Evolutionary conservation across 2,113 vertebrate genomes (phyloP).

Genomic region (Gavialis gangeticus): DNA sequence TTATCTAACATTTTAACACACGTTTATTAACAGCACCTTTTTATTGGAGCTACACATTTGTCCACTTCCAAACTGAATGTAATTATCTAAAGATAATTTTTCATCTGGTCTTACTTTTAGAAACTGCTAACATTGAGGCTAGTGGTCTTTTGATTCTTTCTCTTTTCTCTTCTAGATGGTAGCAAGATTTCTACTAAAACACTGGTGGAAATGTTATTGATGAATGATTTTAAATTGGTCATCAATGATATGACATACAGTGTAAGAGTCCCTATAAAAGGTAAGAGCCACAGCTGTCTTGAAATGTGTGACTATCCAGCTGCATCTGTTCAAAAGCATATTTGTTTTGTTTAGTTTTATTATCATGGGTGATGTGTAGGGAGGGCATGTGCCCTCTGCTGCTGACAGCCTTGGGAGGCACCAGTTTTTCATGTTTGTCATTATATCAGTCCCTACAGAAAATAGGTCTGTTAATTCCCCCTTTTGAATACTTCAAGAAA

Average conservation of each 20-base stretch:
- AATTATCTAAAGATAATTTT: neutral
- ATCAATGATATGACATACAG: slow-evolving; percentile 83
- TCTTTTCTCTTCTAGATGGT: slow-evolving; percentile 82
- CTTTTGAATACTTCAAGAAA: neutral
- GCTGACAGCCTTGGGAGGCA: too few relatives aligned
- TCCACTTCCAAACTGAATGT: neutral
- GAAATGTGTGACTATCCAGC: neutral
- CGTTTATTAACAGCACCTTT: neutral
- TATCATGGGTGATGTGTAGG: too few relatives aligned
- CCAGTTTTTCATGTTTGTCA: too few relatives aligned
- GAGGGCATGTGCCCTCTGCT: too few relatives aligned
- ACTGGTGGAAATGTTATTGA: slow-evolving; percentile 85
- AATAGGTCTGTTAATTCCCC: neutral
- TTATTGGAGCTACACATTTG: neutral
- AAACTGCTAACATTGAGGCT: neutral
- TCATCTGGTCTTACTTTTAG: neutral
- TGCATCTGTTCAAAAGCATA: neutral
- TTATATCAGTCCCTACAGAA: neutral
- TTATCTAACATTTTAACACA: neutral
- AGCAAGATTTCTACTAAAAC: slow-evolving; percentile 82
- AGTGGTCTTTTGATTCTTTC: neutral
- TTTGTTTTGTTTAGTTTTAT: too few relatives aligned
- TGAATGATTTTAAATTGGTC: slow-evolving; percentile 88
- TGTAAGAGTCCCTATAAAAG: slow-evolving; percentile 80
- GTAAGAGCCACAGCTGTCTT: slow-evolving; percentile 70